Base-by-base conservation (phyloP, 2,113 vertebrate species). In the Anser brachyrhynchus region DNA sequence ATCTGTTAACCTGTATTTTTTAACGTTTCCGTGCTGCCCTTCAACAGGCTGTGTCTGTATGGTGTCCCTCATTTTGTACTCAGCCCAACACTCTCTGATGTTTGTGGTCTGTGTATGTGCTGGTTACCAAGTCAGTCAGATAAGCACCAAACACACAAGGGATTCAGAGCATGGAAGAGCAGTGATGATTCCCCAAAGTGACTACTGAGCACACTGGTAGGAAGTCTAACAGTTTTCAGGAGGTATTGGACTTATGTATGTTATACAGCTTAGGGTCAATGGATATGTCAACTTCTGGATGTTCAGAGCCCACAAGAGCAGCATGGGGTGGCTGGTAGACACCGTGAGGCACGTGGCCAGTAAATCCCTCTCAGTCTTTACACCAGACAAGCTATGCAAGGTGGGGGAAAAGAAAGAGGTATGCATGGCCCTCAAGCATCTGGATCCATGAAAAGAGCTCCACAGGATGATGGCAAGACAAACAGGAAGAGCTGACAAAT, bases 161-260 rank as follows among this genome's bases (percentile, higher is more conserved):
- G 89, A 23, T 18, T 90, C 41, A 39, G 62, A 81, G 65, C 37
- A 25, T 2, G 41, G 72, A 64, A 64, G 15, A 18, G 20, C 25
- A 41, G 37, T 1, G 22, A 55, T 6, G 55, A 52, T 20, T 72
- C 43, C 80, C 43, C 29, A 41, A 0, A 0, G 46, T 9, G 67
- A 31, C 3, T 18, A 37, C 58, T 2, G 2, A 46, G 31, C n/a
- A 66, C 8, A 26, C 8, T 3, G 0, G 70, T 10, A 92, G 18
- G 21, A n/a, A 58, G 29, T 23, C 51, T 55, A 74, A 22, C 19
- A 81, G 87, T 66, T 87, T 91, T 67, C 29, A 37, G 61, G 74
- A 92, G 19, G 43, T 44, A 67, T 59, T 28, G 76, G 55, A 23
- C 39, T 72, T 54, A 61, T 0, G 1, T 37, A 29, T 0, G 51